A percentile compares a stretch with the other conserved stretches of the same genome.
Conservation (phyloP, 1,140 invertebrate species). For the Drosophila suzukii region DNA sequence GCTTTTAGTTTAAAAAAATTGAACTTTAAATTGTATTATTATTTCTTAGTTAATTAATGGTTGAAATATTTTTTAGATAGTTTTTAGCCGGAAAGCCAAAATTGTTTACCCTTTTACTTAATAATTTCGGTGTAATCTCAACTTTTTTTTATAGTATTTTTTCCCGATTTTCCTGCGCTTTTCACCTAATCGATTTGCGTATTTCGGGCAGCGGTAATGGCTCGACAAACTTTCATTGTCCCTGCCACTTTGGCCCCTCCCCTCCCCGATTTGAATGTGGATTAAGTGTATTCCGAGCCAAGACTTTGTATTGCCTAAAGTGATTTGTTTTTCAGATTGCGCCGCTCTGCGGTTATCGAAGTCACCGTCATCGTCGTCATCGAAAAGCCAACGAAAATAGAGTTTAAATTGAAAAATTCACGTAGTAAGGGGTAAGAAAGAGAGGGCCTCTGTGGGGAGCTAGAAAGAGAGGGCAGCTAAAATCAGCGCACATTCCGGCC, state of each 20-base stretch:
- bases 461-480: constrained; percentile 32
- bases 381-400: constrained; percentile 36
- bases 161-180: constrained; percentile 20
- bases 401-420: constrained; percentile 61
- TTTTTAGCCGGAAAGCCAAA: no score
- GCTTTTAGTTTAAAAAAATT: neutral
- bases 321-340: constrained; percentile 83
- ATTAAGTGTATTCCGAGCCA: constrained; percentile 78
- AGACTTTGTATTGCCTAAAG: constrained; percentile 69
- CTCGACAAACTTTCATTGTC: constrained; percentile 69
- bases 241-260: neutral
- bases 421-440: neutral
- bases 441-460: constrained; percentile 7
- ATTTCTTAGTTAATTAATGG: neutral
- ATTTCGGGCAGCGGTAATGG: constrained; percentile 78
- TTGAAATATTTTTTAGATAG: no score
- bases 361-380: constrained; percentile 38
- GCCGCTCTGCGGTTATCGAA: constrained; percentile 62
- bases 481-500: constrained; percentile 79
- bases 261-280: constrained; percentile 60
- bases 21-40: neutral
- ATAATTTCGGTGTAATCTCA: neutral
- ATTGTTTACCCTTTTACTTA: neutral
- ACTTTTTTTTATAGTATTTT: neutral
- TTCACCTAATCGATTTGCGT: constrained; percentile 75